A percentile compares a stretch with the other conserved stretches of the same genome.
Conservation (phyloP, 2,797 vertebrate genomes). For the Crenichthys baileyi region DNA sequence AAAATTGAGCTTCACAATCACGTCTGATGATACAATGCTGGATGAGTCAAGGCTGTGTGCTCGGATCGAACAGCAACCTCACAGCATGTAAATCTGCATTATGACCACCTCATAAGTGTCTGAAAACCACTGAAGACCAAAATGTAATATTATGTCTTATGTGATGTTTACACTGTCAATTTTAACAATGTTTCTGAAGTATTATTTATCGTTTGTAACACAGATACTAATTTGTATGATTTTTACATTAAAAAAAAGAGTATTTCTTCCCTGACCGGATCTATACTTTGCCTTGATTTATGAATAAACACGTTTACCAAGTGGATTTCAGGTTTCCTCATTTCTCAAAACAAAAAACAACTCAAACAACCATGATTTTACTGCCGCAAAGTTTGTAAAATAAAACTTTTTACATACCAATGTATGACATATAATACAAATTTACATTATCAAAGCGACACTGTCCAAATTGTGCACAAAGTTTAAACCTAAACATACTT, state of each 20-base stretch:
- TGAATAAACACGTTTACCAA: slow-evolving; percentile 79
- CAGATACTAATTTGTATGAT: slow-evolving; percentile 80
- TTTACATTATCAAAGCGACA: slow-evolving; percentile 36
- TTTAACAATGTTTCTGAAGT: slow-evolving; percentile 63
- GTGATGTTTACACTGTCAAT: slow-evolving; percentile 73
- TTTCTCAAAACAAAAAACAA: slow-evolving; percentile 19
- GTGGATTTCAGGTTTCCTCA: slow-evolving; percentile 16
- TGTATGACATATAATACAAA: slow-evolving; percentile 52
- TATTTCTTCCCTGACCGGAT: slow-evolving; percentile 65
- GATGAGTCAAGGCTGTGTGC: slow-evolving; percentile 39
- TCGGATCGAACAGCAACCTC: slow-evolving; percentile 35
- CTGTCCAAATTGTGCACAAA: slow-evolving; percentile 13
- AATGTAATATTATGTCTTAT: slow-evolving; percentile 58
- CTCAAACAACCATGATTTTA: slow-evolving; percentile 28
- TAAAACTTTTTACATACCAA: slow-evolving; percentile 8
- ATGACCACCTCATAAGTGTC: slow-evolving; percentile 35
- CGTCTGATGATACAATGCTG: slow-evolving; percentile 45
- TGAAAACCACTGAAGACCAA: slow-evolving; percentile 63
- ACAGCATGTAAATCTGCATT: slow-evolving; percentile 47
- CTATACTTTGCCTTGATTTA: slow-evolving; percentile 74
- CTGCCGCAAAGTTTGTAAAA: slow-evolving; percentile 29
- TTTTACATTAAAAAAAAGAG: slow-evolving; percentile 67
- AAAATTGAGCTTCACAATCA: slow-evolving; percentile 26
- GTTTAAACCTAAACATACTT: slow-evolving; percentile 18
- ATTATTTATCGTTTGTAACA: slow-evolving; percentile 79